Evolutionary conservation across 53 echinoderm and acorn worm genomes (phyloP).

Genomic region (Arbacia lixula): DNA sequence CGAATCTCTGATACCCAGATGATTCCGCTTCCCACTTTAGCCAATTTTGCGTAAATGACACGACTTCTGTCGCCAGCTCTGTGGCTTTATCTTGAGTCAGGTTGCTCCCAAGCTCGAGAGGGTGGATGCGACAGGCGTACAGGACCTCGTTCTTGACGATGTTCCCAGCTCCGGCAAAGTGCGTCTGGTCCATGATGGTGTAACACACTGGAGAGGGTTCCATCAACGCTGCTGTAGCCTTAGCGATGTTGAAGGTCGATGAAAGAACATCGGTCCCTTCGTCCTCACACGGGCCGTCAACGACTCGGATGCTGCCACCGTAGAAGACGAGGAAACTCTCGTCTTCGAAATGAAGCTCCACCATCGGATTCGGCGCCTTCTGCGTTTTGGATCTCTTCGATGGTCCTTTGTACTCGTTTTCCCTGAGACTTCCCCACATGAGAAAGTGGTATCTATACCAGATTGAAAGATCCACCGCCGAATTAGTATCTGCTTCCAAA

Average conservation of each 20-base stretch:
- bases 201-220: constrained; percentile 30
- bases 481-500: neutral
- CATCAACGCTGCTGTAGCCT: constrained; percentile 38
- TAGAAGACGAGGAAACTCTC: constrained; percentile 51
- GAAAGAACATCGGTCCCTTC: constrained; percentile 41
- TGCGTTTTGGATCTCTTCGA: constrained; percentile 46
- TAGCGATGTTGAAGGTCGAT: constrained; percentile 43
- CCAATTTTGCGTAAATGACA: constrained; percentile 44
- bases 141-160: constrained; percentile 65
- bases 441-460: constrained; percentile 63
- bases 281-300: constrained; percentile 54
- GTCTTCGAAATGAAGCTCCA: constrained; percentile 47
- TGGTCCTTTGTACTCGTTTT: constrained; percentile 50
- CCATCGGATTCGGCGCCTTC: constrained; percentile 36
- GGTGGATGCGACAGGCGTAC: constrained; percentile 44
- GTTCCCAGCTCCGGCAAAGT: constrained; percentile 59
- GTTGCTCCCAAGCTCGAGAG: constrained; percentile 46
- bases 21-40: constrained; percentile 38
- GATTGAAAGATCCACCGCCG: neutral
- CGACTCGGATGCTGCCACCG: constrained; percentile 47
- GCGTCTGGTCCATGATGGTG: constrained; percentile 50
- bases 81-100: constrained; percentile 19
- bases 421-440: constrained; percentile 59
- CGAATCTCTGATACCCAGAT: neutral
- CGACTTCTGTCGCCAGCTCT: constrained; percentile 14